Base-by-base conservation (phyloP, 2,888 invertebrate species). In the Thecocarcelia acutangulata region DNA sequence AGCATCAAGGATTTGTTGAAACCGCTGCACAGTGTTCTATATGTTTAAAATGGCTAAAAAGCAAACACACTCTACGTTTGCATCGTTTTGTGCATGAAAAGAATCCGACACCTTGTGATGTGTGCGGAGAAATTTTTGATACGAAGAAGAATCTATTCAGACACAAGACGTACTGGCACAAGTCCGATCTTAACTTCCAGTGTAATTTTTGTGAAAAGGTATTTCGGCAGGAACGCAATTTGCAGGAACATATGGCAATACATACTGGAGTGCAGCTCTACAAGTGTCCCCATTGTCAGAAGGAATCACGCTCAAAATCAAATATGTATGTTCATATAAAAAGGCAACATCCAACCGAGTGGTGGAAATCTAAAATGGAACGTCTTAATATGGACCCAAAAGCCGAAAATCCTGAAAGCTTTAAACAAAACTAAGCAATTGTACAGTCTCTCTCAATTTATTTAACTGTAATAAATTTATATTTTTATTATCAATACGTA, bases 311-410 rank as follows among this genome's bases (percentile, higher is more conserved):
- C 15, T 88, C 89, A 46, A 88, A 85, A 52, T 87, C 88, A 17
- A 88, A 88, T 80, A 88, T 89, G 88, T 88, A 88, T 81, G 88
- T 87, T 48, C 88, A 88, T 44, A 87, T 89, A 17, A 88, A 88
- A 82, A 87, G 88, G 40, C 86, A 86, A 74, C 88, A 88, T 76
- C 86, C 87, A 54, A 64, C 85, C 4, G 88, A 88, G 76, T 88
- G 88, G 89, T 85, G 86, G 52, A 84, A 81, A 1, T 87, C 88
- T 2, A 85, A 88, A 40, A 85, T 86, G 48, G 86, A 83, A 0
- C 85, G 88, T 24, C 74, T 82, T 13, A 83, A 83, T 19, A 50
- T 77, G 28, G 50, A 40, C 17, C 44, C 63, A 0, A 56, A 64
- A 33, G 19, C 19, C 21, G 15, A 11, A 6, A 17, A 19, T 33